phyloP scores from a whole-genome alignment of 2,797 vertebrate species.

The Silurus aristotelis region DNA sequence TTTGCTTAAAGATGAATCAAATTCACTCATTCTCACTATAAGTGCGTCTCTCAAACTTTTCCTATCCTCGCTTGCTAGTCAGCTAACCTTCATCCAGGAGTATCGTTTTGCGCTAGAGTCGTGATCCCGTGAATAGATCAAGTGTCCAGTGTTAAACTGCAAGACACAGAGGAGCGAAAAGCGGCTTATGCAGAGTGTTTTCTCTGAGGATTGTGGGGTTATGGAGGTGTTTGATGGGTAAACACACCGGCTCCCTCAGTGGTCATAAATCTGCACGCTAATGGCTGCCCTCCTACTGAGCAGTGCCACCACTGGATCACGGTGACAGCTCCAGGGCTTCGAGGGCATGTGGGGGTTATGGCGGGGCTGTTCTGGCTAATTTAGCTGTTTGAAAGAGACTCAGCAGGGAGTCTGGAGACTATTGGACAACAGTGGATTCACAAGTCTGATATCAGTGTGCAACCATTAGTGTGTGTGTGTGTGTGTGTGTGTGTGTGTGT shows the following conservation, averaged over 20 bases:
- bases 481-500: constrained; percentile 42
- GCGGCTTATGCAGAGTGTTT: constrained; percentile 23
- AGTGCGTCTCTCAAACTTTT: background rate
- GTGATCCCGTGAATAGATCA: background rate
- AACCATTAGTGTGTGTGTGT: constrained; percentile 51
- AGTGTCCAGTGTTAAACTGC: background rate
- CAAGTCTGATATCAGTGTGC: constrained; percentile 54
- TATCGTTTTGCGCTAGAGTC: background rate
- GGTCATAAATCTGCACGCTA: constrained; percentile 68
- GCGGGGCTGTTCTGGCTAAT: constrained; percentile 70
- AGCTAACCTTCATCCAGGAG: background rate
- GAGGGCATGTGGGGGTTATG: constrained; percentile 54
- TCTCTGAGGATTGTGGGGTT: constrained; percentile 50
- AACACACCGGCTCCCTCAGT: constrained; percentile 60
- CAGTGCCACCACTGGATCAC: constrained; percentile 60
- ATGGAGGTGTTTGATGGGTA: constrained; percentile 58
- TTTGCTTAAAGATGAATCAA: no score
- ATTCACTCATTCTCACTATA: no score
- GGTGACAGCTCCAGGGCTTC: constrained; percentile 57
- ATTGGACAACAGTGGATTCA: constrained; percentile 53
- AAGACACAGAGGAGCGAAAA: background rate
- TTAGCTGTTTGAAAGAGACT: constrained; percentile 63
- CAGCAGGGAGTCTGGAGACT: constrained; percentile 63
- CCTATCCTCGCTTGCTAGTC: background rate
- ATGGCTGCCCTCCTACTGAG: constrained; percentile 61